A percentile compares a stretch with the other conserved stretches of the same genome.
Conservation (phyloP, 2,113 vertebrate species). For the Tricholaema leucomelas region DNA sequence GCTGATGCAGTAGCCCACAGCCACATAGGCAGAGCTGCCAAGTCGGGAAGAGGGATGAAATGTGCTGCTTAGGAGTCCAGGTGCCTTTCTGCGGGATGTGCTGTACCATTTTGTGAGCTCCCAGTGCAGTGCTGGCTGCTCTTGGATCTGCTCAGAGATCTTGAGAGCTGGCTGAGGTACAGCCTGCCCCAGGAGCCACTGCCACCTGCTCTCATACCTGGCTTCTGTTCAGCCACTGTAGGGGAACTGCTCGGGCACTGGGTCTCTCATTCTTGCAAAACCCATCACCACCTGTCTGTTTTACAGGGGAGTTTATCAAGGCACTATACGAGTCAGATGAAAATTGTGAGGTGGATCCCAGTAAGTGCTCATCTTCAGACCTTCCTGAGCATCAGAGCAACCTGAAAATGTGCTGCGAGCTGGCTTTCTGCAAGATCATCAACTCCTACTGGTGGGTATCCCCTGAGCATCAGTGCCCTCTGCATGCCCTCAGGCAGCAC, state of each 20-base stretch:
- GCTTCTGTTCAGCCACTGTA: background rate
- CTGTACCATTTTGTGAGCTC: background rate
- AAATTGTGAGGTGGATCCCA: conserved; percentile 97
- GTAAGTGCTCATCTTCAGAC: conserved; percentile 89
- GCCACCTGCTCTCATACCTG: accelerated
- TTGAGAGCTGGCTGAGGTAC: background rate
- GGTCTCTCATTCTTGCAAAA: background rate
- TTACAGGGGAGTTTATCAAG: conserved; percentile 96
- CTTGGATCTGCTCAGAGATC: background rate
- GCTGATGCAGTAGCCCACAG: background rate
- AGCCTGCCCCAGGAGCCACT: background rate
- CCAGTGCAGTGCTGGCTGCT: accelerated
- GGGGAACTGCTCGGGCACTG: background rate
- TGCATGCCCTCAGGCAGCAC: accelerated
- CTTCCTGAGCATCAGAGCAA: conserved; percentile 96
- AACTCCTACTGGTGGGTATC: conserved; percentile 94
- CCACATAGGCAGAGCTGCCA: background rate
- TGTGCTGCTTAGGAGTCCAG: accelerated
- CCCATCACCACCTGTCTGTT: background rate
- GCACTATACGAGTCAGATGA: conserved; percentile 98
- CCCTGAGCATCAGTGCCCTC: accelerated
- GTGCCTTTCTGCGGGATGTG: background rate
- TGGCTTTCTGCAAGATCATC: conserved; percentile 99
- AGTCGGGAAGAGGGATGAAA: background rate
- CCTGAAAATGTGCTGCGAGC: conserved; percentile 98